Evolutionary conservation across 2,797 vertebrate genomes (phyloP), one percentile per base, ranked within the genome.

Genomic region (Cynodonichthys magdalenae): DNA sequence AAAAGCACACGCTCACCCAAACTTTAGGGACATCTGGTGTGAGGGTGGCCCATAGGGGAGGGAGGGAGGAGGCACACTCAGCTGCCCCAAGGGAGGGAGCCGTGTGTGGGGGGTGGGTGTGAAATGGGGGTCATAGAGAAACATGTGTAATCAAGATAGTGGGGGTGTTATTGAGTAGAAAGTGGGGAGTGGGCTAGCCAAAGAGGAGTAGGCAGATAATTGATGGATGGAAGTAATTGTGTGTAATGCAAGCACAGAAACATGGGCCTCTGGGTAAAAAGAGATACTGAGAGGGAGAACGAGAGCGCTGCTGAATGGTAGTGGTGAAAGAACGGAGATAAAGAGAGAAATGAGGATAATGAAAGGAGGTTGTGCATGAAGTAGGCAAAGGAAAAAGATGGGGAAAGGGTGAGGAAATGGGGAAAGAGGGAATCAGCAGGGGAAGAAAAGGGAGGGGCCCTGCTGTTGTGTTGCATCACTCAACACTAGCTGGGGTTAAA

Each of bases 211-310:
- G 79, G 84, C 83, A 88, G 85, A 87, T 88, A 86, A 88, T 87
- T 91, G 92, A 92, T 90, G 82, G 87, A 90, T 90, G 75, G 69
- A 86, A 86, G 86, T 91, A 88, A 90, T 90, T 92, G 91, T 91
- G 80, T 90, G 87, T 90, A 90, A 88, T 89, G 83, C 81, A 85
- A 86, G 82, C 79, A 81, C 74, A 27, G 80, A 90, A 92, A 90
- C 87, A 87, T 55, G 74, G 73, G 79, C 81, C 85, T 89, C 86
- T 85, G 85, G 80, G 84, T 48, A 86, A 82, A 64, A 59, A 67
- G 70, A 58, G 74, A 68, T 58, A 42, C 27, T 62, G 72, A 61
- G 72, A 66, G 60, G 48, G 72, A 41, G 63, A 61, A 58, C 41
- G 51, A 69, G 54, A 68, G 53, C 69, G 59, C 56, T 56, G n/a